Evolutionary conservation across 1,140 invertebrate genomes (phyloP).

Genomic region (Calephelis nemesis): DNA sequence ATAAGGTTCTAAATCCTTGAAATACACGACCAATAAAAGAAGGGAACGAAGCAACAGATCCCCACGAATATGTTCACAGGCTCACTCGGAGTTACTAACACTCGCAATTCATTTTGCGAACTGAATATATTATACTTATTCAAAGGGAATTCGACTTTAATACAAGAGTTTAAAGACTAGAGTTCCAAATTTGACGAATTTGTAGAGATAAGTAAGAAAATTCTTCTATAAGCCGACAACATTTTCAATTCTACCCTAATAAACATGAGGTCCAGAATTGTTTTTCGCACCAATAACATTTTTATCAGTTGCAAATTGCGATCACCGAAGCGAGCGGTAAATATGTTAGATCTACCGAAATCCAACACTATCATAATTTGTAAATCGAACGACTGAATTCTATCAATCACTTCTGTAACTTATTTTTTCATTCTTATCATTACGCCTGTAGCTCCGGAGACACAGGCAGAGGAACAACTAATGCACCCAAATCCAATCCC

Average conservation of each 20-base stretch:
- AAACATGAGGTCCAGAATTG: constrained; percentile 43
- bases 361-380: constrained; percentile 55
- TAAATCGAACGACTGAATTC: constrained; percentile 29
- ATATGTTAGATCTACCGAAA: constrained; percentile 68
- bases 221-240: constrained; percentile 34
- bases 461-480: no score
- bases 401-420: constrained; percentile 10
- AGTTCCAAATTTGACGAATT: constrained; percentile 41
- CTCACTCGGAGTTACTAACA: constrained; percentile 76
- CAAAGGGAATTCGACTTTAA: constrained; percentile 56
- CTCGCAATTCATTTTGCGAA: constrained; percentile 77
- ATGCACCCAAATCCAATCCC: no score
- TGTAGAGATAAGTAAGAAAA: constrained; percentile 57
- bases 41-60: constrained; percentile 69
- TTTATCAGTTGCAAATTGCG: constrained; percentile 68
- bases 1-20: constrained; percentile 52
- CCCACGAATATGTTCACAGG: constrained; percentile 74
- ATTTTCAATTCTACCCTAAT: constrained; percentile 51
- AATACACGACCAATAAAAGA: constrained; percentile 57
- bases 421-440: background rate
- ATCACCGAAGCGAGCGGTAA: constrained; percentile 62
- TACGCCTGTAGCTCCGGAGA: no score
- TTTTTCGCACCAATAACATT: constrained; percentile 38
- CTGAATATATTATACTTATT: constrained; percentile 70
- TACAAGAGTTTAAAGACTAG: constrained; percentile 40